Evolutionary conservation across 2,113 vertebrate species (phyloP).

Genomic region (Phodopus roborovskii): DNA sequence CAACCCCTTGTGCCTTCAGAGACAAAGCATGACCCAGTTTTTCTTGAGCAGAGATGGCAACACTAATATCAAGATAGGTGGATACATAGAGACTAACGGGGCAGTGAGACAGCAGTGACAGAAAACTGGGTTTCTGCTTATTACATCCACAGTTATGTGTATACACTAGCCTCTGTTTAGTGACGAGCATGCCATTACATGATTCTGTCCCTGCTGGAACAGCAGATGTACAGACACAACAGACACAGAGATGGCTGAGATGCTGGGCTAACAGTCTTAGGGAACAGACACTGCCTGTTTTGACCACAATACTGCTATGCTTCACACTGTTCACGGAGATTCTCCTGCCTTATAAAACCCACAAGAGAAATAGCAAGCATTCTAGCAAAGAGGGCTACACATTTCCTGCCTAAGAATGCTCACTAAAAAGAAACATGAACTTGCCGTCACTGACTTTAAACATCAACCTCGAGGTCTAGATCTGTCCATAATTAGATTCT

Average conservation of each 20-base stretch:
- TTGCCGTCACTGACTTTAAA: conserved; percentile 79
- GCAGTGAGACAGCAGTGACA: background rate
- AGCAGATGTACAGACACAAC: background rate
- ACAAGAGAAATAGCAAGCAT: conserved; percentile 68
- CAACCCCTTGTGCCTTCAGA: background rate
- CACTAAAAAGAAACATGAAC: conserved; percentile 71
- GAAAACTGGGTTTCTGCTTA: conserved; percentile 45
- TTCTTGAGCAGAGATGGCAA: conserved; percentile 7
- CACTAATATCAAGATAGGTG: background rate
- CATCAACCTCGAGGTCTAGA: conserved; percentile 76
- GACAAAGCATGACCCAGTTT: background rate
- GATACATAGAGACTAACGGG: background rate
- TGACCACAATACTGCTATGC: background rate
- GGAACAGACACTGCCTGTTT: background rate
- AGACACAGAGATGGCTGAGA: background rate
- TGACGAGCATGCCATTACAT: background rate
- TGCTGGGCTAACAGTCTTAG: background rate
- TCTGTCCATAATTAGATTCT: conserved; percentile 79
- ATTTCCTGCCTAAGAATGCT: conserved; percentile 67
- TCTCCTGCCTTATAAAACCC: conserved; percentile 69
- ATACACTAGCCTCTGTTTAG: background rate
- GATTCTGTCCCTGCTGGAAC: background rate
- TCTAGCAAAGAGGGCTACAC: conserved; percentile 34
- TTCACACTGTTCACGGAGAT: conserved; percentile 45
- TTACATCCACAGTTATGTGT: background rate